Conservation (phyloP, 2,113 vertebrate genomes). For the Eclectus roratus region DNA sequence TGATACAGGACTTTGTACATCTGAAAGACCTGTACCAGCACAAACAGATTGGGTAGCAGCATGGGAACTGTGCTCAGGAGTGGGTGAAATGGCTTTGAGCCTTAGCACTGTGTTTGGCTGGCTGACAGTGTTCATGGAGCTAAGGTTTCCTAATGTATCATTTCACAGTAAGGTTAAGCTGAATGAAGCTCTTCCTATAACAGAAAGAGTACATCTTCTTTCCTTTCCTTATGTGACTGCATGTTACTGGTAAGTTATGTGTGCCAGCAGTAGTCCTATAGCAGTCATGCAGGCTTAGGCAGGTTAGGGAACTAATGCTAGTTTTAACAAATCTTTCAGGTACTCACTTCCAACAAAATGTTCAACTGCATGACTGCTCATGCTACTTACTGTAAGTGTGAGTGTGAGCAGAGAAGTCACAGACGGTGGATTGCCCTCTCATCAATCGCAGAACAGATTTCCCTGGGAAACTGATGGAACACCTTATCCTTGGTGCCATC, state of each 20-base stretch:
- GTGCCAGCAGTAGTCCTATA: neutral
- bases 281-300: neutral
- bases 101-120: neutral
- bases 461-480: too few relatives aligned
- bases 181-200: neutral
- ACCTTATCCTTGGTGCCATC: too few relatives aligned
- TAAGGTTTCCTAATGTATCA: neutral
- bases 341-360: neutral
- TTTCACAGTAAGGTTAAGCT: neutral
- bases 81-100: neutral
- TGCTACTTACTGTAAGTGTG: neutral
- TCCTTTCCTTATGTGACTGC: neutral
- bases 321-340: neutral
- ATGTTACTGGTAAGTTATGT: neutral
- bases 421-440: neutral
- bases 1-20: neutral
- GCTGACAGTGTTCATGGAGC: neutral
- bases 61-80: neutral
- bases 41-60: neutral
- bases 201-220: neutral
- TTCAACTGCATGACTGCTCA: neutral
- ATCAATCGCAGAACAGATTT: neutral
- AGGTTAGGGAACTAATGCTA: neutral
- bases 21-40: neutral
- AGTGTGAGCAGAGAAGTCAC: neutral